A percentile compares a stretch with the other conserved stretches of the same genome.
Conservation (phyloP, 2,113 vertebrate genomes). For the Tylochromis polylepis region DNA sequence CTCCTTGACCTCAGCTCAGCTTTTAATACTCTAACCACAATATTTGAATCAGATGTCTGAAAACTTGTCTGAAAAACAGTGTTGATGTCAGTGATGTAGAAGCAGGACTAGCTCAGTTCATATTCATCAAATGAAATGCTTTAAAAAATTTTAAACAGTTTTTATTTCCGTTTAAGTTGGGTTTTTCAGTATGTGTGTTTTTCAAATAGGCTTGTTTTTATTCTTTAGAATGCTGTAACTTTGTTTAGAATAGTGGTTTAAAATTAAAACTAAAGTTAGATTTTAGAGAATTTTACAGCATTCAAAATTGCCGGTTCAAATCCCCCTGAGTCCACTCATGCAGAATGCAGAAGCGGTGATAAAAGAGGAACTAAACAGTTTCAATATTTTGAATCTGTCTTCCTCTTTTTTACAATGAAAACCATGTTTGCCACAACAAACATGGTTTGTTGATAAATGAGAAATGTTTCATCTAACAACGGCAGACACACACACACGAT, state of each 20-base stretch:
- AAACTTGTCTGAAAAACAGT: neutral
- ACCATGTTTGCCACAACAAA: neutral
- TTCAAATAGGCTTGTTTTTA: neutral
- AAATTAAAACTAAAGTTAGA: too few relatives aligned
- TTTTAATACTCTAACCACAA: neutral
- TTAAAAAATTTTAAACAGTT: neutral
- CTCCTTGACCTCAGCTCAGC: neutral
- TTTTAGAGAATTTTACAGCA: neutral
- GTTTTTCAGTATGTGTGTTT: neutral
- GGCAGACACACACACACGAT: neutral
- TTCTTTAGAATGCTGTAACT: too few relatives aligned
- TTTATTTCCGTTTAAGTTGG: neutral
- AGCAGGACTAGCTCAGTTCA: neutral
- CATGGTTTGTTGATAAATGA: neutral
- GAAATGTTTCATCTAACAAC: neutral
- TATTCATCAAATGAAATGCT: neutral
- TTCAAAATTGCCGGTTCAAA: neutral
- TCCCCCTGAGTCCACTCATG: neutral
- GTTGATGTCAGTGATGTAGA: neutral
- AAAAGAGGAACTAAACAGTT: neutral
- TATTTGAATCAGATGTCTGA: neutral
- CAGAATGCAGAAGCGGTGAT: neutral
- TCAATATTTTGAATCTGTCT: neutral
- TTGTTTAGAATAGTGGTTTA: too few relatives aligned
- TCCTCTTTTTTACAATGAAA: neutral